phyloP scores from a whole-genome alignment of 1,140 invertebrate genomes.

The Euwallacea similis region DNA sequence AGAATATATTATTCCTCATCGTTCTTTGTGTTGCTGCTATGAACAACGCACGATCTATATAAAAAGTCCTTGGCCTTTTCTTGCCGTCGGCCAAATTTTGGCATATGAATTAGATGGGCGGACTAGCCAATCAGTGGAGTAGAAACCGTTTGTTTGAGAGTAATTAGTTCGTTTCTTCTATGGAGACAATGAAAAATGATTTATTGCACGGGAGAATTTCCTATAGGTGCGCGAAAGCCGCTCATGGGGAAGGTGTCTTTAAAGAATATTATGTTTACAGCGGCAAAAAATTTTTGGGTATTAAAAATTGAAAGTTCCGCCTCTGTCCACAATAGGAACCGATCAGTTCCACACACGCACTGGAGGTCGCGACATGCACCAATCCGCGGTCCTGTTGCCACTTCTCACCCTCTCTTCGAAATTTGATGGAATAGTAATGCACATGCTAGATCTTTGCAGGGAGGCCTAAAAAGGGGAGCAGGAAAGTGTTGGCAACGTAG shows the following conservation, averaged over 20 bases:
- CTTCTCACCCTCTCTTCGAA: not conserved
- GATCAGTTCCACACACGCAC: constrained; percentile 28
- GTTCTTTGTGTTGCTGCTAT: no score
- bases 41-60: constrained; percentile 24
- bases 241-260: no score
- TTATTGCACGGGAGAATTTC: no score
- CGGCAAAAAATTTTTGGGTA: no score
- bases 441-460: not conserved
- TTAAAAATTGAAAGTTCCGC: not conserved
- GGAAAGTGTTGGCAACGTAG: constrained; percentile 32
- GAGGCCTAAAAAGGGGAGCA: not conserved
- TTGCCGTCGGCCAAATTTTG: constrained; percentile 25
- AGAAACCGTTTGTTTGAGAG: not conserved
- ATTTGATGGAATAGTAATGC: not conserved
- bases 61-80: constrained; percentile 34
- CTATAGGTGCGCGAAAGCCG: no score
- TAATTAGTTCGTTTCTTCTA: not conserved
- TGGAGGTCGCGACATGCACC: constrained; percentile 20
- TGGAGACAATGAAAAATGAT: no score
- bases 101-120: constrained; percentile 27
- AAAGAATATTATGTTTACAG: no score
- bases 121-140: constrained; percentile 17
- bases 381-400: constrained; percentile 6
- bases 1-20: no score
- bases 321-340: constrained; percentile 10